A percentile compares a stretch with the other conserved stretches of the same genome.
phyloP scores from a whole-genome alignment of 2,888 invertebrate species.

The Lymantria monacha region DNA sequence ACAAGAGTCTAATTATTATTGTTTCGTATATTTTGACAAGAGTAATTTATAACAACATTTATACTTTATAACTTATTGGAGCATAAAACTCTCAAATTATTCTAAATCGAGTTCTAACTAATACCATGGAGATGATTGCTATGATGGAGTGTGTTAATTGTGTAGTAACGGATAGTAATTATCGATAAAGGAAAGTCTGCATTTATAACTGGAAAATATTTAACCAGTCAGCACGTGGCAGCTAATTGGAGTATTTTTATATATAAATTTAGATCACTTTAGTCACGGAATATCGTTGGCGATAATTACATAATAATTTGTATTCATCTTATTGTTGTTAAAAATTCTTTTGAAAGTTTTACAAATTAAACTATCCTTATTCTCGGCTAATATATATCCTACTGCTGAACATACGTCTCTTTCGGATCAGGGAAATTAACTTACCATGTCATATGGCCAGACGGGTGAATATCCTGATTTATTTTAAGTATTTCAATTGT shows the following conservation, averaged over 20 bases:
- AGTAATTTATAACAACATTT: conserved; percentile 71
- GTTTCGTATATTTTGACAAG: conserved; percentile 78
- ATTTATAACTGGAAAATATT: conserved; percentile 6
- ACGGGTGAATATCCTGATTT: too few species aligned
- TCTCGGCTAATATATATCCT: background rate
- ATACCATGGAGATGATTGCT: conserved; percentile 24
- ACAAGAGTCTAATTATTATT: conserved; percentile 78
- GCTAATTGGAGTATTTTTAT: conserved; percentile 8
- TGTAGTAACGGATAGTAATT: conserved; percentile 25
- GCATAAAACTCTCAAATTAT: conserved; percentile 49
- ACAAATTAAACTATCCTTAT: background rate
- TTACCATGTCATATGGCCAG: too few species aligned
- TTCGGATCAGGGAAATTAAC: too few species aligned
- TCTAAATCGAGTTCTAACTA: conserved; percentile 38
- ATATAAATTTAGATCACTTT: conserved; percentile 9
- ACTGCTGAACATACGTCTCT: too few species aligned
- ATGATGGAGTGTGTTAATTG: conserved; percentile 30
- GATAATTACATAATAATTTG: conserved; percentile 4
- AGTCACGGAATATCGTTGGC: conserved; percentile 6
- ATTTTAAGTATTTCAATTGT: too few species aligned
- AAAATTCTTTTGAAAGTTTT: background rate
- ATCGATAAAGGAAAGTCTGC: conserved; percentile 20
- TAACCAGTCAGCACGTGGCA: conserved; percentile 9
- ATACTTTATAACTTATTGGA: conserved; percentile 52
- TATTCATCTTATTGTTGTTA: background rate